Percentiles rank a stretch among this genome's conserved stretches.
These are phyloP conservation scores for Ruditapes philippinarum DNA, from an alignment of 1,140 invertebrate species.

Conservation along the genomic window DNA sequence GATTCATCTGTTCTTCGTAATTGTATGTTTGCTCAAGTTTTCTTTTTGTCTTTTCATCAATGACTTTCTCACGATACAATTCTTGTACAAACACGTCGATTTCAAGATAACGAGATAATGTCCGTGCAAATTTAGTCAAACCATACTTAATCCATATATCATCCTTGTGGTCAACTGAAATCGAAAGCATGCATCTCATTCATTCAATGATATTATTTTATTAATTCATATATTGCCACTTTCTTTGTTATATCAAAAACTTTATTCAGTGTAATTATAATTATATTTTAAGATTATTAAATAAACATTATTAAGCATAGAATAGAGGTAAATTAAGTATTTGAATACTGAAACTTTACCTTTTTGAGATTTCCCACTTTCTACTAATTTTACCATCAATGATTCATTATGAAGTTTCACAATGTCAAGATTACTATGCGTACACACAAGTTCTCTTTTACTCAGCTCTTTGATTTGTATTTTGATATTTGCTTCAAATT, in stretches of 20 bases:
- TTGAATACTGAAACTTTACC: background rate
- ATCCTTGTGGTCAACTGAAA: background rate
- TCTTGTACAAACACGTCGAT: background rate
- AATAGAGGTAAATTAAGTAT: background rate
- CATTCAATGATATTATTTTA: no score
- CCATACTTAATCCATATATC: background rate
- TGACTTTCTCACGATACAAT: background rate
- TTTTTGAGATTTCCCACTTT: background rate
- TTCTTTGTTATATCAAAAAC: background rate
- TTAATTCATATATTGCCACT: no score
- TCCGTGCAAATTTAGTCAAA: background rate
- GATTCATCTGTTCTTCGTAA: background rate
- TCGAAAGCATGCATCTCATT: no score
- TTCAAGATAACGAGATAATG: background rate
- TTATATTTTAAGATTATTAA: background rate
- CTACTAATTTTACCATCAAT: conserved; percentile 4
- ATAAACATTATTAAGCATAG: background rate
- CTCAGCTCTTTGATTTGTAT: background rate
- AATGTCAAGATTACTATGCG: background rate
- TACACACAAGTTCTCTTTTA: background rate
- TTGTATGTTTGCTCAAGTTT: background rate
- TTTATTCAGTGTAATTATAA: no score
- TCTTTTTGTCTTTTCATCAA: background rate
- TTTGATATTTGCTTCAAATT: background rate
- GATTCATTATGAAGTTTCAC: background rate